phyloP scores from a whole-genome alignment of 1,140 invertebrate species.

The Procambarus virginalis region DNA sequence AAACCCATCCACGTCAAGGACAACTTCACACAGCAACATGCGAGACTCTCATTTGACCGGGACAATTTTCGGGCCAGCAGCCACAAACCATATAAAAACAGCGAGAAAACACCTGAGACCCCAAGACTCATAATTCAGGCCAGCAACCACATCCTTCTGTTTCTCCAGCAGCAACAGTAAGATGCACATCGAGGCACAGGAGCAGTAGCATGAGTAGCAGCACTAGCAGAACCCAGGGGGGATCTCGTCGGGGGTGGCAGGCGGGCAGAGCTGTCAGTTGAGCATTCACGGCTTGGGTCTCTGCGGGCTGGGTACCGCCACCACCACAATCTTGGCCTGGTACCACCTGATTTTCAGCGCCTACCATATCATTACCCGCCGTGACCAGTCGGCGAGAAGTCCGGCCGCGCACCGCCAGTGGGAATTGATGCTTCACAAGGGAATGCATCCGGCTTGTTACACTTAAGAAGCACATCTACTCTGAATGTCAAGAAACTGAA shows the following conservation, averaged over 20 bases:
- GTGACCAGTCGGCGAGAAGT: conserved; percentile 34
- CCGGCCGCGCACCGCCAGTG: background rate
- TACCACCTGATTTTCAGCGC: conserved; percentile 33
- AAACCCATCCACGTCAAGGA: no score
- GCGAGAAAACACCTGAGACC: background rate
- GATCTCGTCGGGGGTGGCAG: background rate
- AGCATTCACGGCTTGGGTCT: conserved; percentile 10
- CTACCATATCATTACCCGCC: conserved; percentile 32
- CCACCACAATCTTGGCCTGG: conserved; percentile 30
- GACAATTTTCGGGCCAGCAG: background rate
- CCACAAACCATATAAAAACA: background rate
- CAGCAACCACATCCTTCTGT: background rate
- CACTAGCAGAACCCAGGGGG: background rate
- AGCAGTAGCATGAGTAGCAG: background rate
- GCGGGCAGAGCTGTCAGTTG: conserved; percentile 7
- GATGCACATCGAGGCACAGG: no score
- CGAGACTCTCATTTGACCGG: conserved; percentile 23
- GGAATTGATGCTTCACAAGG: background rate
- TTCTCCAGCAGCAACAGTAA: background rate
- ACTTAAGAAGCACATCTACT: background rate
- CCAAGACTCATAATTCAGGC: background rate
- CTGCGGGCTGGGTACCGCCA: conserved; percentile 37
- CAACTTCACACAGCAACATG: background rate
- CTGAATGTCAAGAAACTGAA: background rate
- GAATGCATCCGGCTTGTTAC: background rate